phyloP scores from a whole-genome alignment of 2,888 invertebrate species.

The Macrophya alboannulata region DNA sequence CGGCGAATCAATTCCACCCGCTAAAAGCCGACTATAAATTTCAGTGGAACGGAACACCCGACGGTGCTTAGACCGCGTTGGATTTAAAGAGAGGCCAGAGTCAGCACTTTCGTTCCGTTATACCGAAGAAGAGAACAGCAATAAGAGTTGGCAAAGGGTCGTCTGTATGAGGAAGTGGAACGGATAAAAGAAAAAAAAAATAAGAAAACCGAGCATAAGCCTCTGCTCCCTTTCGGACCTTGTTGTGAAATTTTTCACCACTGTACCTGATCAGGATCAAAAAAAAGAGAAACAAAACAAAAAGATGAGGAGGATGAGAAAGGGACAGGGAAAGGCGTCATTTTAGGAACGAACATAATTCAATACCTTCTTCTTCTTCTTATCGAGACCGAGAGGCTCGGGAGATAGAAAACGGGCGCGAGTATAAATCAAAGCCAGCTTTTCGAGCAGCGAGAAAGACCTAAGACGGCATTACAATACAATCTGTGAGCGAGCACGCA shows the following conservation, averaged over 20 bases:
- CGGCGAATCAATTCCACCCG: conserved; percentile 73
- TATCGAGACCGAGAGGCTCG: conserved; percentile 19
- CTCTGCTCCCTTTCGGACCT: neutral
- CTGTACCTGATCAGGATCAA: neutral
- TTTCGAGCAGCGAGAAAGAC: conserved; percentile 21
- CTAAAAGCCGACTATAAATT: conserved; percentile 74
- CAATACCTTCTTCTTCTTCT: conserved; percentile 25
- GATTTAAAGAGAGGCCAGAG: conserved; percentile 50
- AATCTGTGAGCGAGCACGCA: conserved; percentile 46
- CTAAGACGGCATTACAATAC: conserved; percentile 53
- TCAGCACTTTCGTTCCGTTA: conserved; percentile 40
- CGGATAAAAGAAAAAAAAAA: neutral
- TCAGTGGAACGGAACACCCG: conserved; percentile 59
- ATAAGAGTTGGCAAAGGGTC: neutral
- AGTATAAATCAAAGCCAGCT: conserved; percentile 56
- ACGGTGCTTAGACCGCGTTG: conserved; percentile 52
- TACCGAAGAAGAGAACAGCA: neutral
- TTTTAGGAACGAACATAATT: conserved; percentile 44
- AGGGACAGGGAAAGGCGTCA: neutral
- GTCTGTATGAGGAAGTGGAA: neutral
- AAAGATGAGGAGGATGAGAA: neutral
- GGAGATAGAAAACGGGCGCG: conserved; percentile 7
- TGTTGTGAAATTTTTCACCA: neutral
- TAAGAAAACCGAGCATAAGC: neutral
- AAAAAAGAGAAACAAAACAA: too few relatives aligned